Conservation (phyloP, 2,113 vertebrate genomes). For the Podarcis cretensis region DNA sequence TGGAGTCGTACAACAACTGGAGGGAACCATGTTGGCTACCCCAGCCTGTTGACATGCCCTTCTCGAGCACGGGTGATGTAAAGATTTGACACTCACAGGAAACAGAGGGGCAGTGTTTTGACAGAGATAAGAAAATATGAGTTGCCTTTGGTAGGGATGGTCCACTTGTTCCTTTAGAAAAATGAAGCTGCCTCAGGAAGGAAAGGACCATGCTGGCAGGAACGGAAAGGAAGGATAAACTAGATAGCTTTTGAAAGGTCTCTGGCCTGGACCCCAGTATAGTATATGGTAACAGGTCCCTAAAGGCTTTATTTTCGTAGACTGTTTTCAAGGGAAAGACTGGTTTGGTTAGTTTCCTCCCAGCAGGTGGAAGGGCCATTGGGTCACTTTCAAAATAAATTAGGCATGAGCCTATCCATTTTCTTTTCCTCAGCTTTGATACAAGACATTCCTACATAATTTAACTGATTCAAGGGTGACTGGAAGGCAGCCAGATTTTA, state of each 20-base stretch:
- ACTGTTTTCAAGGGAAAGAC: background rate
- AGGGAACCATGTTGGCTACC: background rate
- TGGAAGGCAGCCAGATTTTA: conserved; percentile 2
- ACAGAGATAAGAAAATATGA: background rate
- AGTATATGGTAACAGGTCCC: background rate
- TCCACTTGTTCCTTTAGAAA: background rate
- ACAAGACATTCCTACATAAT: conserved; percentile 15
- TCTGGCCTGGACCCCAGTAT: background rate
- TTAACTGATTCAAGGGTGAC: conserved; percentile 19
- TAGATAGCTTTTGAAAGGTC: background rate
- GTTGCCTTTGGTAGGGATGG: background rate
- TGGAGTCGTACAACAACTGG: background rate
- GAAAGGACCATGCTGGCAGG: background rate
- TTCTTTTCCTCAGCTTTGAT: conserved; percentile 12
- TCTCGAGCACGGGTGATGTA: background rate
- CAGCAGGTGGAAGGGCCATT: background rate
- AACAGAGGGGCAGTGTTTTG: background rate
- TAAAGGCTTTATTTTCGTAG: background rate
- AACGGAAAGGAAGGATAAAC: background rate
- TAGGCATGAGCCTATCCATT: conserved; percentile 19
- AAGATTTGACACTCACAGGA: background rate
- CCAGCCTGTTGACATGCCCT: background rate
- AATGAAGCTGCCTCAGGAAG: background rate
- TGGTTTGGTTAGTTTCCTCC: conserved; percentile 1
- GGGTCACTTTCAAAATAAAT: conserved; percentile 22